phyloP scores from a whole-genome alignment of 1,140 invertebrate genomes.

The Euura saliciscinereae region DNA sequence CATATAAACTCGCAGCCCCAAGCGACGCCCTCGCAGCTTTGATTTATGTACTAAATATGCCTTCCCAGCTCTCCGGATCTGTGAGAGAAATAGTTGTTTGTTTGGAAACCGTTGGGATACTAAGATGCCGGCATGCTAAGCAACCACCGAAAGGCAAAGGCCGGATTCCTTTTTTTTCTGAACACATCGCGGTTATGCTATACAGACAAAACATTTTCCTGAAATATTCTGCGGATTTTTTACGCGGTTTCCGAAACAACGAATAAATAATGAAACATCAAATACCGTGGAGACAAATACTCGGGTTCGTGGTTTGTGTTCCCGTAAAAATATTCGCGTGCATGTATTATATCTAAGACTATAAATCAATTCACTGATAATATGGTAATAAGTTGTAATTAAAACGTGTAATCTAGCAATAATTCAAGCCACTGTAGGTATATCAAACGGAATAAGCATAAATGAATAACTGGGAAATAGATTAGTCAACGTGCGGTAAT shows the following conservation, averaged over 20 bases:
- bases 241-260: slow-evolving; percentile 23
- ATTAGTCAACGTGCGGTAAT: slow-evolving; percentile 50
- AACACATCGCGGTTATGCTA: too few species aligned
- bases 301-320: background rate
- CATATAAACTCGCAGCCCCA: slow-evolving; percentile 57
- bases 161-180: background rate
- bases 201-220: too few species aligned
- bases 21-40: slow-evolving; percentile 50
- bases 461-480: slow-evolving; percentile 59
- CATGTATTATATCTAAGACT: background rate
- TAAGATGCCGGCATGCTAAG: background rate
- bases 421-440: slow-evolving; percentile 56
- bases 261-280: slow-evolving; percentile 14
- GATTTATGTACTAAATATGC: slow-evolving; percentile 62
- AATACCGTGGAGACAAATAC: slow-evolving; percentile 16
- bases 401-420: slow-evolving; percentile 57
- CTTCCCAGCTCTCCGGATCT: slow-evolving; percentile 36
- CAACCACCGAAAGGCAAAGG: background rate
- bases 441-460: slow-evolving; percentile 59
- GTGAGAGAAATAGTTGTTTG: background rate
- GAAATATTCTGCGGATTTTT: too few species aligned
- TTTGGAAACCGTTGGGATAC: background rate
- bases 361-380: slow-evolving; percentile 40
- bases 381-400: slow-evolving; percentile 59
- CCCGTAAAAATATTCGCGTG: background rate